phyloP scores from a whole-genome alignment of 2,797 vertebrate species.

The Anomalospiza imberbis region DNA sequence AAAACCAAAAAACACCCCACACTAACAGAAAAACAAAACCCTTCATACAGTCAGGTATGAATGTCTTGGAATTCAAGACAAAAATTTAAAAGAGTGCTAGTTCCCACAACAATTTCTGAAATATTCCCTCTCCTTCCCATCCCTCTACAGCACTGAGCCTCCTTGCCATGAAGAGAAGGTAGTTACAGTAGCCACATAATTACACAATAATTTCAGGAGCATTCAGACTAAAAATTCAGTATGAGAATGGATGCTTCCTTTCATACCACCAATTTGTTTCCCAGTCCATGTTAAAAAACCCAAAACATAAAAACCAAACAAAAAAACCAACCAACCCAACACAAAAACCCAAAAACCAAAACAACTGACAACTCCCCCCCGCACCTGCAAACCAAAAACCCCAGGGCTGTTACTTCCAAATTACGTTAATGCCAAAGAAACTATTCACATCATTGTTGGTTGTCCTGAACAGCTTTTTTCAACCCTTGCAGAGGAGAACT shows the following conservation, averaged over 20 bases:
- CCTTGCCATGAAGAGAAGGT: neutral
- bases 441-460: neutral
- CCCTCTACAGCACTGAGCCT: neutral
- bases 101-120: neutral
- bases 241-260: neutral
- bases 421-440: neutral
- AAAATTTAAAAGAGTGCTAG: neutral
- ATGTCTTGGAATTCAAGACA: neutral
- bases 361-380: rapidly evolving
- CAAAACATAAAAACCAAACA: neutral
- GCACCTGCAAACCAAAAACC: too few relatives aligned
- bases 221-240: neutral
- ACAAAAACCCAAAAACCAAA: neutral
- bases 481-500: neutral
- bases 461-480: neutral
- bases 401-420: neutral
- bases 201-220: neutral
- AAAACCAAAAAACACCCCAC: too few relatives aligned
- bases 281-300: neutral
- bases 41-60: neutral
- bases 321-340: neutral
- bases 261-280: neutral
- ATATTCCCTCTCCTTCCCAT: neutral
- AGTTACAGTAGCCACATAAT: neutral
- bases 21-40: too few relatives aligned